Evolutionary conservation across 2,797 vertebrate genomes (phyloP).

Genomic region (Cryptoblepharus egeriae): DNA sequence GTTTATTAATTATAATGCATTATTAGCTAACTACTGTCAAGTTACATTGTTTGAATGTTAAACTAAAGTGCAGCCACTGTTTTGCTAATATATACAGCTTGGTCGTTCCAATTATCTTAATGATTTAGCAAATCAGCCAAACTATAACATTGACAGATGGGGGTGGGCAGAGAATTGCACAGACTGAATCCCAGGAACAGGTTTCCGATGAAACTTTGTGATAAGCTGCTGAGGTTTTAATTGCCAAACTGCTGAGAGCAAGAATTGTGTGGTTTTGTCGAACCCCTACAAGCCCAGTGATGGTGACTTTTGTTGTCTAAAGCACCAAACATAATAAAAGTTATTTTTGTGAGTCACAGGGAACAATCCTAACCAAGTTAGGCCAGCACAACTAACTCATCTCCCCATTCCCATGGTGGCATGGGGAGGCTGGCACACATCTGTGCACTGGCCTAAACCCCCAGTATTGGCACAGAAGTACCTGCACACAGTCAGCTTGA

Average conservation of each 20-base stretch:
- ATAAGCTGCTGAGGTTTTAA: conserved; percentile 45
- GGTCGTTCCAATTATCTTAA: conserved; percentile 70
- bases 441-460: no score
- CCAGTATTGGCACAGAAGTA: no score
- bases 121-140: conserved; percentile 79
- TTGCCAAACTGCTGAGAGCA: conserved; percentile 31
- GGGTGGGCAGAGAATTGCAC: conserved; percentile 25
- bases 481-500: no score
- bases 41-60: conserved; percentile 59
- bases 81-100: conserved; percentile 69
- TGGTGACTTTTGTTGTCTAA: conserved; percentile 15
- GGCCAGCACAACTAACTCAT: no score
- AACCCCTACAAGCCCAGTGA: conserved; percentile 7
- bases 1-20: conserved; percentile 75
- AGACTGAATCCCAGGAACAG: conserved; percentile 55
- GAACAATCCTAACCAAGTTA: no score
- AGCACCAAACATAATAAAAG: background rate
- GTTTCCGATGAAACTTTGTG: conserved; percentile 59
- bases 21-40: conserved; percentile 70
- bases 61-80: conserved; percentile 66
- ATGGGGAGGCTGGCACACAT: no score
- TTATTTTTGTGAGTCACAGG: no score
- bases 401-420: no score
- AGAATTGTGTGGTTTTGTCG: conserved; percentile 13
- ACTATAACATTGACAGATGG: conserved; percentile 60